A percentile compares a stretch with the other conserved stretches of the same genome.
phyloP scores from a whole-genome alignment of 2,888 invertebrate species.

The Gymnoscelis rufifasciata region DNA sequence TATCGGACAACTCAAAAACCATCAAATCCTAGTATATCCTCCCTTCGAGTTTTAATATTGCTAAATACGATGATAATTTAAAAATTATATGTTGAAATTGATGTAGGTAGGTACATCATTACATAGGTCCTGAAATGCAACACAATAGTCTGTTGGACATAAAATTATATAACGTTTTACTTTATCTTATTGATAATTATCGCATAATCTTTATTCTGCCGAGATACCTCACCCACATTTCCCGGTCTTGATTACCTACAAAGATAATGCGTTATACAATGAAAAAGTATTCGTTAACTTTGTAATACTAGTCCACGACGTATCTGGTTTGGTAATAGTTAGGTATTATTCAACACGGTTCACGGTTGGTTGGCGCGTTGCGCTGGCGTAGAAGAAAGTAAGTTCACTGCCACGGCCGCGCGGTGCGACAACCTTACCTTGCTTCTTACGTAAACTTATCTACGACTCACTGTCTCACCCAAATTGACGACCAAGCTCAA shows the following conservation, averaged over 20 bases:
- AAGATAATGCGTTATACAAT: constrained; percentile 15
- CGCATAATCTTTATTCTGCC: too few species aligned
- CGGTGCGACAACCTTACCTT: constrained; percentile 75
- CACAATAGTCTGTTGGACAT: too few species aligned
- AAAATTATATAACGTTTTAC: too few species aligned
- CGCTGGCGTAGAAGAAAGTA: constrained; percentile 63
- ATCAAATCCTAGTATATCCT: too few species aligned
- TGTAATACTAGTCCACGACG: constrained; percentile 24
- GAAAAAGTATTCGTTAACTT: constrained; percentile 14
- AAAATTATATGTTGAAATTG: too few species aligned
- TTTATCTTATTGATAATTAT: too few species aligned
- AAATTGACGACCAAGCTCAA: constrained; percentile 1
- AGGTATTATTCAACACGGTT: constrained; percentile 46
- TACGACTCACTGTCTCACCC: constrained; percentile 37
- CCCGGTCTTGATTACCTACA: constrained; percentile 13
- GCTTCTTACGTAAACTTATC: constrained; percentile 44
- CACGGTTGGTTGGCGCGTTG: constrained; percentile 54
- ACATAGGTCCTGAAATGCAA: too few species aligned
- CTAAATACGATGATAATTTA: too few species aligned
- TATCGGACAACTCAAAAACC: too few species aligned
- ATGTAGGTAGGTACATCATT: too few species aligned
- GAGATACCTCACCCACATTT: constrained; percentile 1
- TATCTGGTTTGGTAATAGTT: constrained; percentile 34
- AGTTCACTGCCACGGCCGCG: constrained; percentile 77
- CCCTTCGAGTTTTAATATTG: too few species aligned